Percentiles rank a stretch among this genome's conserved stretches.
These are phyloP conservation scores for Megaceryle alcyon DNA, from an alignment of 2,797 vertebrate species.

Conservation along the genomic window DNA sequence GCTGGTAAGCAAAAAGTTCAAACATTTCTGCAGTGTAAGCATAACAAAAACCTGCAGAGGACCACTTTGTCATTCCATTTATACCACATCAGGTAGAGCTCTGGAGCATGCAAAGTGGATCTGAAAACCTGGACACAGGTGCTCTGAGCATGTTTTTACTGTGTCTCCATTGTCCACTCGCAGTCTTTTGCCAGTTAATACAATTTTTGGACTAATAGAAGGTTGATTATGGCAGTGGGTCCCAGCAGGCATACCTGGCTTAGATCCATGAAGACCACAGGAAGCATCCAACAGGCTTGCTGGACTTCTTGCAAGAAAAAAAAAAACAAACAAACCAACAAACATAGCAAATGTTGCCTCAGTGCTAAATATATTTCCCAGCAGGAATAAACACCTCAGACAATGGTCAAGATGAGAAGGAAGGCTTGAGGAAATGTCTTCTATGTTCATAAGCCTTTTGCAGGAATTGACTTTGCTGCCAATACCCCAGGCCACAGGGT, in stretches of 20 bases:
- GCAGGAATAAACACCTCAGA: not conserved
- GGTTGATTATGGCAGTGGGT: not conserved
- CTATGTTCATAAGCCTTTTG: fast-evolving
- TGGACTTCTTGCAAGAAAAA: not conserved
- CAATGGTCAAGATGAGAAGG: not conserved
- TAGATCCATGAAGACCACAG: not conserved
- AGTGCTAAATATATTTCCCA: not conserved
- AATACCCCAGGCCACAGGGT: not conserved
- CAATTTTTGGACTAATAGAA: not conserved
- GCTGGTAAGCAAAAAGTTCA: not conserved
- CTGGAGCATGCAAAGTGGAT: not conserved
- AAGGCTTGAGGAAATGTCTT: not conserved
- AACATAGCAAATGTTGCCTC: not conserved
- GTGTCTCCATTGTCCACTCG: not conserved
- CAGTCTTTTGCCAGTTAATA: not conserved
- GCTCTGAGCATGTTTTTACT: not conserved
- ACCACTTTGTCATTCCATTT: not conserved
- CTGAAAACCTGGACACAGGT: not conserved
- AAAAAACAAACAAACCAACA: too few species aligned
- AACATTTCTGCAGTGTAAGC: not conserved
- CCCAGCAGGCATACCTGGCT: not conserved
- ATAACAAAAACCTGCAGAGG: not conserved
- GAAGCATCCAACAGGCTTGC: fast-evolving
- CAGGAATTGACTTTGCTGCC: not conserved
- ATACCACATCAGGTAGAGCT: not conserved